A percentile compares a stretch with the other conserved stretches of the same genome.
Conservation (phyloP, 2,888 invertebrate species). For the Xestia rhomboidea region DNA sequence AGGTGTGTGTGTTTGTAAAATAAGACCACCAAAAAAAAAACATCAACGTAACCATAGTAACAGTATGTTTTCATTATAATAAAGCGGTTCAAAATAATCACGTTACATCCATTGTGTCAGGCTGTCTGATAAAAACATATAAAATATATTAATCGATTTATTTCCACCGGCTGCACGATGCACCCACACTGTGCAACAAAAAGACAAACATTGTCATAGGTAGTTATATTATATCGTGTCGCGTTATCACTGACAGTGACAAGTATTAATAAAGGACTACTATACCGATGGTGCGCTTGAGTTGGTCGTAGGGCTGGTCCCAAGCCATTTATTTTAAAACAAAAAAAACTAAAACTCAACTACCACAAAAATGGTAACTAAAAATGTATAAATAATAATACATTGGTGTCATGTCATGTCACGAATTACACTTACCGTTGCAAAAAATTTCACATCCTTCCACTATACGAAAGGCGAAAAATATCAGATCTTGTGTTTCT, state of each 20-base stretch:
- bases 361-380: too few relatives aligned
- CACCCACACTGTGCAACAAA: conserved; percentile 68
- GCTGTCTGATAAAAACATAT: conserved; percentile 57
- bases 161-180: conserved; percentile 52
- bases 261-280: conserved; percentile 89
- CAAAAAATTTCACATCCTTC: too few relatives aligned
- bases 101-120: conserved; percentile 52
- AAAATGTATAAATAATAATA: too few relatives aligned
- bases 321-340: too few relatives aligned
- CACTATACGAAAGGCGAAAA: too few relatives aligned
- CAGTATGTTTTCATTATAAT: conserved; percentile 13
- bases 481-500: too few relatives aligned
- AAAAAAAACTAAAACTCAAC: too few relatives aligned
- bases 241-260: conserved; percentile 87
- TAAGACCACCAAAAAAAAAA: too few relatives aligned
- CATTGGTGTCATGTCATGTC: too few relatives aligned
- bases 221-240: conserved; percentile 78
- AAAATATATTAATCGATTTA: conserved; percentile 69
- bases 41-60: neutral
- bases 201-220: conserved; percentile 84
- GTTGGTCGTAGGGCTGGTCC: conserved; percentile 45
- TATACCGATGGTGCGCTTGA: conserved; percentile 77
- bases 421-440: too few relatives aligned
- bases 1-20: neutral
- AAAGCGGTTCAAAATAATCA: conserved; percentile 51